Percentiles rank a stretch among this genome's conserved stretches.
These are phyloP conservation scores for Littorina saxatilis DNA, from an alignment of 1,140 invertebrate genomes.

Conservation along the genomic window DNA sequence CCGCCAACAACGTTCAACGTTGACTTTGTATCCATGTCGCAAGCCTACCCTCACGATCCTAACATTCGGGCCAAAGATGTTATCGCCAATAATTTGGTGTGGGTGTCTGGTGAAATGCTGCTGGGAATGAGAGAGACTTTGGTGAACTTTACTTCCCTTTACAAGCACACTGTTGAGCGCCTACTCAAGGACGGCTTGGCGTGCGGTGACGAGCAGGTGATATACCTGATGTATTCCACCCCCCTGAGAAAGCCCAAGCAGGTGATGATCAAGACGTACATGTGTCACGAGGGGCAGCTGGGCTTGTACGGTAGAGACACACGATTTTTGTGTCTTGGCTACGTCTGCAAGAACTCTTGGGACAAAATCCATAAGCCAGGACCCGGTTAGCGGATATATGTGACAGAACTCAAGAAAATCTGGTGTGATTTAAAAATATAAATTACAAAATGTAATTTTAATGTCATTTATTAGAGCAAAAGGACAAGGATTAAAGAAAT, in stretches of 20 bases:
- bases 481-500: too few species aligned
- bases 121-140: slow-evolving; percentile 50
- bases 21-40: slow-evolving; percentile 60
- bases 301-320: slow-evolving; percentile 46
- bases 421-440: too few species aligned
- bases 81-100: slow-evolving; percentile 54
- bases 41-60: slow-evolving; percentile 51
- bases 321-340: slow-evolving; percentile 49
- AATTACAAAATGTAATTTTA: too few species aligned
- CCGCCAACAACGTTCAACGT: slow-evolving; percentile 62
- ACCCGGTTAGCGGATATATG: not conserved
- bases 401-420: too few species aligned
- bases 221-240: slow-evolving; percentile 49
- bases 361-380: slow-evolving; percentile 45
- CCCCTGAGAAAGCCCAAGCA: slow-evolving; percentile 35
- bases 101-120: slow-evolving; percentile 63
- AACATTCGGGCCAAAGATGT: slow-evolving; percentile 46
- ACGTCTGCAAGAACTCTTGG: slow-evolving; percentile 50
- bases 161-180: slow-evolving; percentile 39
- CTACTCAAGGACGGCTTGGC: slow-evolving; percentile 43
- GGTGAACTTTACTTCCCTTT: slow-evolving; percentile 43
- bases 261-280: slow-evolving; percentile 43
- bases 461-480: too few species aligned
- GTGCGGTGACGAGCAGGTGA: slow-evolving; percentile 47
- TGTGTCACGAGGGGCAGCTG: slow-evolving; percentile 51